A percentile compares a stretch with the other conserved stretches of the same genome.
Conservation (phyloP, 2,113 vertebrate species). For the Scatophagus argus region DNA sequence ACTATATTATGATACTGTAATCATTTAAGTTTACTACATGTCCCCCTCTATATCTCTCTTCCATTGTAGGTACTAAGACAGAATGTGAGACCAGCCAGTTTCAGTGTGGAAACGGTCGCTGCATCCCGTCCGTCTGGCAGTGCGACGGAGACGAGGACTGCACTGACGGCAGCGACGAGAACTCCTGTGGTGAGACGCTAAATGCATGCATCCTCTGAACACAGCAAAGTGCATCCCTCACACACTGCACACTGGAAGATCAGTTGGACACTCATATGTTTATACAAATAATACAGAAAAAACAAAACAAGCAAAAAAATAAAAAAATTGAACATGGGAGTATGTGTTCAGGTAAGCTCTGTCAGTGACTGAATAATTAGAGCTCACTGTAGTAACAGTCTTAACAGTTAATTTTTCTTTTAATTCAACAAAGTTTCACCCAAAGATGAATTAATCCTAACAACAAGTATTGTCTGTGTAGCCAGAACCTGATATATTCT, state of each 20-base stretch:
- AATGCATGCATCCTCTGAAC: too few relatives aligned
- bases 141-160: conserved; percentile 98
- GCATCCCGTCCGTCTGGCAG: conserved; percentile 93
- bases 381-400: neutral
- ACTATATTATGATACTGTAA: neutral
- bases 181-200: conserved; percentile 89
- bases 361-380: neutral
- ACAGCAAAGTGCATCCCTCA: neutral
- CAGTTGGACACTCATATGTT: neutral
- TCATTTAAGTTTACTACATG: neutral
- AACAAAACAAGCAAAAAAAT: neutral
- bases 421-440: neutral
- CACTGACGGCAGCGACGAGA: conserved; percentile 92
- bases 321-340: neutral
- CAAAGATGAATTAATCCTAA: neutral
- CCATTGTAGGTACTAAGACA: conserved; percentile 83
- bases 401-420: too few relatives aligned
- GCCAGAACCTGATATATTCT: neutral
- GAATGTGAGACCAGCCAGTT: conserved; percentile 94
- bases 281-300: neutral
- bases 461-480: neutral
- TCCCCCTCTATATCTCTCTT: neutral
- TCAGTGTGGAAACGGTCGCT: conserved; percentile 94
- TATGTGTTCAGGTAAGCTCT: neutral
- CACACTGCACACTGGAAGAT: neutral